Base-by-base conservation (phyloP, 2,888 invertebrate species). In the Drosophila melanosoma region DNA sequence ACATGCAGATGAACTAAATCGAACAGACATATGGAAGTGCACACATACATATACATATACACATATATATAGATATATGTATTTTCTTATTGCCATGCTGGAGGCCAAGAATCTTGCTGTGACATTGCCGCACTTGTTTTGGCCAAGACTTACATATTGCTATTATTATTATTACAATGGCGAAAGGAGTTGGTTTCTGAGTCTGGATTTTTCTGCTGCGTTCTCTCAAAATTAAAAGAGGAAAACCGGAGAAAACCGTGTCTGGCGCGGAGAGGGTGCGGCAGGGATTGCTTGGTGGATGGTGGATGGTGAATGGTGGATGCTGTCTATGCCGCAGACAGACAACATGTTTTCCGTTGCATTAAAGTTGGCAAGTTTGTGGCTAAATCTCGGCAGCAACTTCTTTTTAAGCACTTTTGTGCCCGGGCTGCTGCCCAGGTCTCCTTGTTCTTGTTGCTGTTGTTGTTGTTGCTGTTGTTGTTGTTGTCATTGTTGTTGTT, bases 281-380 rank as follows among this genome's bases (percentile, higher is more conserved):
- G 15, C 12, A 58, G 52, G 17, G 26, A 51, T 54, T 54, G 33
- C 45, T 33, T 36, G 15, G 26, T 26, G 26, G 26, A 26, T 26
- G 26, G 26, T 8, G 20, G 12, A 10, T 12, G 5, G 26, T 8
- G 20, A 8, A 10, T 12, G 5, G 57, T 5, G 32, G 20, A 17
- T 20, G 35, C 4, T 35, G 63, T 57, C 45, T 45, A 45, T 29
- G 33, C 52, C 8, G 26, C 68, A 66, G 65, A 69, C 54, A 57
- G 60, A 65, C 49, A 59, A 60, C 42, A 56, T 69, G 61, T 33
- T 74, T 74, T 57, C 29, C 32, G 57, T 56, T 42, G 48, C 32
- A 66, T 69, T 78, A 70, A 69, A 70, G 80, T 75, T 76, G 68
- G 42, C 73, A 79, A 74, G 60, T 68, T 80, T 76, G 75, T 75